Evolutionary conservation across 1,140 invertebrate species (phyloP), one percentile per base, ranked within the genome.

Genomic region (Coptotermes formosanus): DNA sequence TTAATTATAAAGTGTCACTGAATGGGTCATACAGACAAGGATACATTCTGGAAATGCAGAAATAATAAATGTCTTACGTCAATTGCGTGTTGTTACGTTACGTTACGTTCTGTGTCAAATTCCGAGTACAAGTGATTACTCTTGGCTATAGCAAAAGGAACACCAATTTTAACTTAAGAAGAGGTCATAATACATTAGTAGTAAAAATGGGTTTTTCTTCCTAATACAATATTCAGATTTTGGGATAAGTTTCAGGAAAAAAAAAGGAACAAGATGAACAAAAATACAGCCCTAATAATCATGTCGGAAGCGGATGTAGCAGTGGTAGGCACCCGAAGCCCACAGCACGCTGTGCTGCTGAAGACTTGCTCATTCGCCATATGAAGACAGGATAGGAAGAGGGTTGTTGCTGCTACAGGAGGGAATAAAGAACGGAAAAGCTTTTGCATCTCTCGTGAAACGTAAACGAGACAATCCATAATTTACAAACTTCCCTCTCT

Each of bases 371-470:
- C 16, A 23, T 64, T 64, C 25, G 16, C 59, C 59, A 64, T 21
- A 64, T n/a, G 25, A 75, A 75, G 64, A 75, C 64, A 75, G 64
- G 64, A 75, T 75, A 25, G n/a, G 64, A 30, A 14, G 64, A 75
- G 64, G 64, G 64, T 75, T 75, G 25, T 30, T 55, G 52, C 52
- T 19, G 21, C 45, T 55, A 55, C 14, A 75, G 25, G 64, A 11
- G 64, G n/a, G 64, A 75, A 11, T 30, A 75, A 75, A 75, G 64
- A 75, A 75, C 64, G 64, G 64, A 75, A 75, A 75, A 75, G 64
- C 64, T 75, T 75, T 75, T 75, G 64, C 64, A 75, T 75, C 64
- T 75, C 64, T 75, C 64, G 64, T 75, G 64, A 75, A 75, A 75
- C 25, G 64, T 75, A 75, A 75, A 75, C 64, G 64, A 75, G 64